These are phyloP conservation scores for Sylvicola fuscatus DNA, from an alignment of 2,888 invertebrate genomes.

Conservation along the genomic window DNA sequence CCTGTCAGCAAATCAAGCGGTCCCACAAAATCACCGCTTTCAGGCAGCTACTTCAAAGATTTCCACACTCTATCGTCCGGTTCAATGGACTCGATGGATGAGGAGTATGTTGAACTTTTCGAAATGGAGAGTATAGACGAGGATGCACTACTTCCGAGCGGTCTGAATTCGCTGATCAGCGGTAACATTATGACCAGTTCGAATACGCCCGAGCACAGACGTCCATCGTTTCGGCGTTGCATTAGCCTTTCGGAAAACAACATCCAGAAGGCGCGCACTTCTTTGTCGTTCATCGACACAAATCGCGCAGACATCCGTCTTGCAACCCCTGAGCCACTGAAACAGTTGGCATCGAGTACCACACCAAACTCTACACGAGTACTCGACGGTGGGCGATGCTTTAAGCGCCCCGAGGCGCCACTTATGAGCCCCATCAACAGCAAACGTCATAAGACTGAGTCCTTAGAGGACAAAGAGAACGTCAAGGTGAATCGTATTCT, in stretches of 20 bases:
- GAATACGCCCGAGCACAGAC: constrained; percentile 25
- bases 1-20: constrained; percentile 3
- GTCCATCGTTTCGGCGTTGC: constrained; percentile 28
- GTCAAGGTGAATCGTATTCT: constrained; percentile 7
- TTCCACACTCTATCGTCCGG: constrained; percentile 30
- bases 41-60: constrained; percentile 16
- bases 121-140: constrained; percentile 34
- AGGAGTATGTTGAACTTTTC: constrained; percentile 40
- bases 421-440: constrained; percentile 27
- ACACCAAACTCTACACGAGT: constrained; percentile 11
- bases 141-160: constrained; percentile 24
- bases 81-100: constrained; percentile 38
- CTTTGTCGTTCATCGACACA: not conserved
- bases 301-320: not conserved
- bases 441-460: constrained; percentile 26
- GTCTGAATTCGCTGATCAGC: constrained; percentile 34
- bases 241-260: constrained; percentile 27
- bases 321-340: constrained; percentile 4
- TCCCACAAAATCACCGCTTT: constrained; percentile 12
- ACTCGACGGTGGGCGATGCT: constrained; percentile 16
- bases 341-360: not conserved
- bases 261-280: not conserved
- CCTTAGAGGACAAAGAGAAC: constrained; percentile 8
- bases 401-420: constrained; percentile 49
- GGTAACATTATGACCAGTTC: constrained; percentile 32